Conservation (phyloP, 2,113 vertebrate genomes). For the western clawed frog (Xenopus tropicalis) region UCB_Xtro_10.0 CM004449.2:100036001-100036500, state of each 20-base stretch:
- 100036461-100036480: too few relatives aligned
- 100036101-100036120: not conserved
- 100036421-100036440: too few relatives aligned
- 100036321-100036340: slow-evolving; percentile 4
- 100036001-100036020: too few relatives aligned
- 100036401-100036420: too few relatives aligned
- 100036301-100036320: not conserved
- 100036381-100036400: slow-evolving; percentile 1
- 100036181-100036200: not conserved
- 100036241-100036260: not conserved
- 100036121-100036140: not conserved
- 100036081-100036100: too few relatives aligned
- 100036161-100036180: not conserved
- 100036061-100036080: too few relatives aligned
- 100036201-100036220: slow-evolving; percentile 8
- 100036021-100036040: too few relatives aligned
- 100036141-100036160: not conserved
- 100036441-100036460: too few relatives aligned
- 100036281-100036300: slow-evolving; percentile 17
- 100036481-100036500: too few relatives aligned
- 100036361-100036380: slow-evolving; percentile 4
- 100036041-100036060: too few relatives aligned
- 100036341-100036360: not conserved
- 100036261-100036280: not conserved
- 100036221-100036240: not conserved